Evolutionary conservation across 2,797 vertebrate species (phyloP), one percentile per base, ranked within the genome.

Genomic region (Epinephelus coioides): DNA sequence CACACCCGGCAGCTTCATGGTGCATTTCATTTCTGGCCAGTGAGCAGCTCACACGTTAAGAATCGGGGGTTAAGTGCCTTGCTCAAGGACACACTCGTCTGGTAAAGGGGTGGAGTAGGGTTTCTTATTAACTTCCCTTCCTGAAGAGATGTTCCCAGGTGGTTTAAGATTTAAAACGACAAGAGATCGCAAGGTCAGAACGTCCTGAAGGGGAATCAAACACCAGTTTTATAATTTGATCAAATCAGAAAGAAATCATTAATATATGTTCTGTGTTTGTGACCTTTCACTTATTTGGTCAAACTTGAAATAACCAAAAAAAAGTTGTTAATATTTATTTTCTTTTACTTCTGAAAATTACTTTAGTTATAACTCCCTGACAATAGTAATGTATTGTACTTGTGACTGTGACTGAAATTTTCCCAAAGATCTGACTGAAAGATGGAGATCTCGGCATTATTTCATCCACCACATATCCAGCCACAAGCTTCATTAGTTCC

Each of bases 81-180:
- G 64, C 59, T 85, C 54, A 74, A 71, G 46, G 67, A 86, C 63
- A 61, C 25, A 53, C 50, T 78, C 43, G 70, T 73, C 47, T 38
- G 47, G n/a, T 49, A 21, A 25, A n/a, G 59, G 14, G 38, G 56
- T 70, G 40, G 38, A 61, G 30, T 1, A 11, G 1, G 15, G 60
- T 49, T 73, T 17, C 66, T 56, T 27, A 47, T 73, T 66, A 59
- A 53, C 55, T 66, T 89, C 59, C 15, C 54, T 79, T 78, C n/a
- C 55, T 56, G 54, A 47, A 38, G 30, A 34, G 18, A 15, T 67
- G 62, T 67, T 72, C n/a, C 69, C 69, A 72, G 61, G 47, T 59
- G 46, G 30, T 63, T 47, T 54, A 7, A 43, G 40, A 34, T 73
- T 62, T 83, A 5, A 76, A 75, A 25, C 23, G 4, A 14, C 38